Conservation (phyloP, 2,113 vertebrate genomes). For the Neotoma lepida region DNA sequence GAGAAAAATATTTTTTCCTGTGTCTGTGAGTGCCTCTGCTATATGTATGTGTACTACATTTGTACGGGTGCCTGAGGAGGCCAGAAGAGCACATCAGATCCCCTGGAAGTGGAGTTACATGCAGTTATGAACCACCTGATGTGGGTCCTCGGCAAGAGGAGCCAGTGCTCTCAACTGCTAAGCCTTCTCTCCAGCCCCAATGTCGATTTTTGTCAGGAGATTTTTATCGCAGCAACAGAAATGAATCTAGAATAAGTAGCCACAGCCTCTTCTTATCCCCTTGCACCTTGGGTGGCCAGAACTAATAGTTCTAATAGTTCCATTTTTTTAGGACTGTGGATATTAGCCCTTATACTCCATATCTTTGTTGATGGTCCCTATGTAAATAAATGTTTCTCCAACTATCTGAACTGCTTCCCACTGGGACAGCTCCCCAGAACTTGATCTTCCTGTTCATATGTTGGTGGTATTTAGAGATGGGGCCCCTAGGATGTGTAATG, state of each 20-base stretch:
- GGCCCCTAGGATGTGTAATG: not conserved
- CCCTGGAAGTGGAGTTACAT: not conserved
- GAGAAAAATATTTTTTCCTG: not conserved
- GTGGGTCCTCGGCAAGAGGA: not conserved
- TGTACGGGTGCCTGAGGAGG: not conserved
- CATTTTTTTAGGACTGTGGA: not conserved
- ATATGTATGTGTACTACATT: too few relatives aligned
- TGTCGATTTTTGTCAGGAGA: not conserved
- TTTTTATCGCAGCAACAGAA: not conserved
- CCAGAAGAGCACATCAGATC: not conserved
- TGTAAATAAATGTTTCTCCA: constrained; percentile 16
- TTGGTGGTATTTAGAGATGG: not conserved
- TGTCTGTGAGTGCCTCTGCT: not conserved
- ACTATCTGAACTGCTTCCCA: not conserved
- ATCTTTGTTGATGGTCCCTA: not conserved
- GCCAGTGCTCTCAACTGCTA: not conserved
- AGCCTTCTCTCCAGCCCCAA: not conserved
- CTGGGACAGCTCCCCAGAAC: not conserved
- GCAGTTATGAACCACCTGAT: too few relatives aligned
- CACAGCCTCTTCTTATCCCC: not conserved
- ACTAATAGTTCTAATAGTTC: not conserved
- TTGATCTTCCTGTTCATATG: not conserved
- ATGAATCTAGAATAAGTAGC: not conserved
- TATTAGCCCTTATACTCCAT: not conserved
- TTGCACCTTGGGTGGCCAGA: not conserved